Conservation (phyloP, 2,797 vertebrate genomes). For the Sebastes iracundus region DNA sequence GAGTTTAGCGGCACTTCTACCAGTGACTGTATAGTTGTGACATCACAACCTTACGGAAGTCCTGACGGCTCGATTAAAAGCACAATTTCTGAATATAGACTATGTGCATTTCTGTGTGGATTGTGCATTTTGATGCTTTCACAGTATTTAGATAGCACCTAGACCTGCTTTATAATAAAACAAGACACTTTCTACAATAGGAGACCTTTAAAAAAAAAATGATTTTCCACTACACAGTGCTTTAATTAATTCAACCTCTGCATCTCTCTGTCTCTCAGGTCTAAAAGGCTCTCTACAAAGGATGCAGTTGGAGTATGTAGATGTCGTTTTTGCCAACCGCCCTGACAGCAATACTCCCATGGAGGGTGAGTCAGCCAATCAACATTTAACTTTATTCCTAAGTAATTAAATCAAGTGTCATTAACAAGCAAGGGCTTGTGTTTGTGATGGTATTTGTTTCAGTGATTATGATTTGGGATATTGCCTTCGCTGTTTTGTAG, state of each 20-base stretch:
- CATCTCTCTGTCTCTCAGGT: conserved; percentile 77
- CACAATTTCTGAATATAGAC: too few species aligned
- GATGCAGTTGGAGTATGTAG: conserved; percentile 96
- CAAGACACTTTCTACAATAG: too few species aligned
- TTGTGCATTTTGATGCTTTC: too few species aligned
- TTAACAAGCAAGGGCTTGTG: background rate
- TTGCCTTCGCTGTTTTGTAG: background rate
- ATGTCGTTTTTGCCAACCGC: conserved; percentile 96
- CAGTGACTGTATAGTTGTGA: too few species aligned
- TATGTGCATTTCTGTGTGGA: too few species aligned
- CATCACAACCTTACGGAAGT: too few species aligned
- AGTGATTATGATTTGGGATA: background rate
- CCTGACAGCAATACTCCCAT: conserved; percentile 97
- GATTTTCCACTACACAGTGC: background rate
- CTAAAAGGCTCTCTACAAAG: conserved; percentile 95
- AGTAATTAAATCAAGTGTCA: background rate
- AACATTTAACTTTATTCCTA: background rate
- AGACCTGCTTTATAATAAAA: too few species aligned
- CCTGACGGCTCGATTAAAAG: too few species aligned
- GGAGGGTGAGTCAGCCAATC: conserved; percentile 89
- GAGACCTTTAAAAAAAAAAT: too few species aligned
- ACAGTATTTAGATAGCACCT: too few species aligned
- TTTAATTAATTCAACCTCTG: background rate
- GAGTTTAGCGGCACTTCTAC: too few species aligned
- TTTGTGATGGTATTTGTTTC: background rate